Base-by-base conservation (phyloP, 2,797 vertebrate species). In the Cetoscarus ocellatus region DNA sequence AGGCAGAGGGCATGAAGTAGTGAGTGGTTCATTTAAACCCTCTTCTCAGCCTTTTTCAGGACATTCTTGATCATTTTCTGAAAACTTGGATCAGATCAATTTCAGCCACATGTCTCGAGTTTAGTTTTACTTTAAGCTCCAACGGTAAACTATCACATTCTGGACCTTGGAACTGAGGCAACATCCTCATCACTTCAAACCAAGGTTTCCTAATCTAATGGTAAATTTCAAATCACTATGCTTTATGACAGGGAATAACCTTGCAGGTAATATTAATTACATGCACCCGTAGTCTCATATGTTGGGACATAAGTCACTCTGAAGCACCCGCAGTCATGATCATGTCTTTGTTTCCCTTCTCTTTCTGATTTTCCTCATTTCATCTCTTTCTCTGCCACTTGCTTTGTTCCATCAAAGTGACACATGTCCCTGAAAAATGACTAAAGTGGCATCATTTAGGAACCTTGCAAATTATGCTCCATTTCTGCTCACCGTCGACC, bases 401-500 rank as follows among this genome's bases (percentile, higher is more conserved):
- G 71, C 71, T 77, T 60, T 65, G 57, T 75, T 85, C 69, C 69
- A 84, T 82, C 78, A 78, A 76, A 61, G 49, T 77, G 73, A 86
- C 82, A 80, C 43, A 79, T 60, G 65, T 75, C 65, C 39, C 68
- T 62, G 71, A 80, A 75, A 83, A 82, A 81, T 65, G 71, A 82
- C 78, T 69, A 82, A 83, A 85, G 74, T 75, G 79, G 69, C 83
- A 57, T 85, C 85, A 88, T 91, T 89, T 88, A 71, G 82, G 70
- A 82, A 83, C 70, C 76, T 75, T 67, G 78, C 76, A 88, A 89
- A 89, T 92, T 82, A 88, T 70, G 51, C 73, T 71, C 72, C 57
- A 77, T 88, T 85, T 77, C 82, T 83, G 72, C 79, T 88, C 80
- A 75, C 69, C 54, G 67, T 77, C 49, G 35, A 70, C 76, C 11